phyloP scores from a whole-genome alignment of 2,113 vertebrate genomes.

The Pavo muticus region DNA sequence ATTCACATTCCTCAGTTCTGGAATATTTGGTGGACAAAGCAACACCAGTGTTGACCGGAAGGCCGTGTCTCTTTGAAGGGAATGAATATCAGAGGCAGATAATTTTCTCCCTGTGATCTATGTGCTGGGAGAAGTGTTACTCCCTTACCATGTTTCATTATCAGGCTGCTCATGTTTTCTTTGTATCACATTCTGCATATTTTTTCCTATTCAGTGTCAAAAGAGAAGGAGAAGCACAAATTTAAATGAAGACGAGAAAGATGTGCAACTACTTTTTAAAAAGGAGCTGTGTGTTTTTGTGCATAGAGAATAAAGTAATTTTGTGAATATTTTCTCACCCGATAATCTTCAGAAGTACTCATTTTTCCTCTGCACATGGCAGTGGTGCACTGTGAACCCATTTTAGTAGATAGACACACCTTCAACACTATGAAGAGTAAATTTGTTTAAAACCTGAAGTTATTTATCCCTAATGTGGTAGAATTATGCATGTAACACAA shows the following conservation, averaged over 20 bases:
- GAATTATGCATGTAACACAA: neutral
- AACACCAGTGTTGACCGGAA: neutral
- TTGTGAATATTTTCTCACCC: neutral
- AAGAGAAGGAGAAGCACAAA: neutral
- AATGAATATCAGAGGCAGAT: neutral
- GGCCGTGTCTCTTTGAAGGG: neutral
- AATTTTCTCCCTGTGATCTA: neutral
- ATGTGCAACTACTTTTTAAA: neutral
- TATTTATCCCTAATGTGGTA: neutral
- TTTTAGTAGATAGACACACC: neutral
- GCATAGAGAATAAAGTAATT: neutral
- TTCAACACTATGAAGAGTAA: neutral
- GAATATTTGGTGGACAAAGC: neutral
- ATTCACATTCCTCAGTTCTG: neutral
- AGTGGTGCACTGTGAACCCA: neutral
- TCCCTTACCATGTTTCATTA: neutral
- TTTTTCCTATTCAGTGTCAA: neutral
- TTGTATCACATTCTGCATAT: neutral
- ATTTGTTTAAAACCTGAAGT: neutral
- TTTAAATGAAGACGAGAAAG: neutral
- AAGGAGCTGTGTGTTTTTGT: neutral
- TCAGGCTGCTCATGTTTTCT: neutral
- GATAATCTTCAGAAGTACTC: neutral
- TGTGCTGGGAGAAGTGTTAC: neutral
- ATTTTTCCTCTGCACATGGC: neutral